Base-by-base conservation (phyloP, 37 sponge, comb jelly and placozoan genomes). In the Geodia barretti region DNA sequence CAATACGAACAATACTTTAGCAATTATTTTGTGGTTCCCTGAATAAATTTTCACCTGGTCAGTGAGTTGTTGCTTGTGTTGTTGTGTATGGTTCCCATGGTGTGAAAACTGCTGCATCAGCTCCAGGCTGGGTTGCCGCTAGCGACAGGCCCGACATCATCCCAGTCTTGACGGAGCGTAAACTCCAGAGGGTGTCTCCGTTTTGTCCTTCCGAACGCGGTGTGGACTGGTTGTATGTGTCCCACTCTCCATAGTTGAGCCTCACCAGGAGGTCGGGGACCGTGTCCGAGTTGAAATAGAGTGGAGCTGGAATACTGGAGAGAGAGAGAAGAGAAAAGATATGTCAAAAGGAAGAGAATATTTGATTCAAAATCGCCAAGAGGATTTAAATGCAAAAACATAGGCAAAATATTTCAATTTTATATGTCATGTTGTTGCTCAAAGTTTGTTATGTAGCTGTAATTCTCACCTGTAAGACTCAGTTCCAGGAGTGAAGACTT, bases 381-480 rank as follows among this genome's bases (percentile, higher is more conserved):
- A n/a, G n/a, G n/a, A n/a, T n/a, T n/a, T n/a, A n/a, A n/a, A n/a
- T n/a, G n/a, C n/a, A n/a, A n/a, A n/a, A n/a, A n/a, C n/a, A 21
- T 58, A 11, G 11, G 17, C 19, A 58, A 19, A 21, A 58, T 19
- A 58, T 11, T 21, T 58, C 60, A 58, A 19, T 21, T 19, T 58
- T 19, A 21, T 21, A 58, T 58, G 60, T 58, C 17, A 21, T 21
- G 60, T 11, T 21, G 19, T 58, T 58, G 19, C 11, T 11, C 19
- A 65, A 29, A 70, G 39, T 31, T 36, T 31, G 39, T 37, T 7
- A 36, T 70, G 26, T 54, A 31, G 4, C 17, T 61, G 39, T 31
- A 54, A 7, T 37, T 40, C 80, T 43, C 26, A 92, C 95, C 88
- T 90, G 75, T 94, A 84, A n/a, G 89, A 77, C 68, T 94, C 88